Conservation (phyloP, 2,888 invertebrate genomes). For the Drosophila pseudotalamancana region DNA sequence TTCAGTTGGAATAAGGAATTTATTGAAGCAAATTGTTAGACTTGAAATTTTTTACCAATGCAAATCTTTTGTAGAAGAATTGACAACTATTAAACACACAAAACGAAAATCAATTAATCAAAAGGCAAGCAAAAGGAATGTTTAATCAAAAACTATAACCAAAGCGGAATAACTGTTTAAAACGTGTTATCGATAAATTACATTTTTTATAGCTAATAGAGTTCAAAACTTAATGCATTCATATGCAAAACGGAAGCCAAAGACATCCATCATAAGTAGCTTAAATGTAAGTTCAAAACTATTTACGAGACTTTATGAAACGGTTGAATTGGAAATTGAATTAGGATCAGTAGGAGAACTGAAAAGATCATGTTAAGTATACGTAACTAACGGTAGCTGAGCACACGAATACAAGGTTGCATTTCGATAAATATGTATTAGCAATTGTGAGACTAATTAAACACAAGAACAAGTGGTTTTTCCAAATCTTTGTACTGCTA, state of each 20-base stretch:
- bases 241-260: slow-evolving; percentile 64
- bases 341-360: slow-evolving; percentile 12
- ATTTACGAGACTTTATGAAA: slow-evolving; percentile 71
- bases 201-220: slow-evolving; percentile 63
- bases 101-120: slow-evolving; percentile 42
- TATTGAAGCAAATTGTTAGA: slow-evolving; percentile 79
- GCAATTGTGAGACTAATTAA: slow-evolving; percentile 74
- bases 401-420: slow-evolving; percentile 65
- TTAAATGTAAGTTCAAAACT: slow-evolving; percentile 63
- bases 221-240: slow-evolving; percentile 53
- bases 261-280: slow-evolving; percentile 68
- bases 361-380: slow-evolving; percentile 50
- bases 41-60: slow-evolving; percentile 76
- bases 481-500: slow-evolving; percentile 68
- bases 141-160: slow-evolving; percentile 76
- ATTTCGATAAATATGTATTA: slow-evolving; percentile 70
- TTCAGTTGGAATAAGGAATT: slow-evolving; percentile 71
- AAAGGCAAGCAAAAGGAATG: slow-evolving; percentile 58
- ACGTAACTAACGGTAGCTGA: slow-evolving; percentile 74
- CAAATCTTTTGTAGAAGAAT: slow-evolving; percentile 61
- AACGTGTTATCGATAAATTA: slow-evolving; percentile 66
- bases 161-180: slow-evolving; percentile 69
- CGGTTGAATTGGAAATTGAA: slow-evolving; percentile 52
- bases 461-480: slow-evolving; percentile 51
- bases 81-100: slow-evolving; percentile 35